A percentile compares a stretch with the other conserved stretches of the same genome.
phyloP scores from a whole-genome alignment of 2,797 vertebrate species.

The Myotis pilosus region DNA sequence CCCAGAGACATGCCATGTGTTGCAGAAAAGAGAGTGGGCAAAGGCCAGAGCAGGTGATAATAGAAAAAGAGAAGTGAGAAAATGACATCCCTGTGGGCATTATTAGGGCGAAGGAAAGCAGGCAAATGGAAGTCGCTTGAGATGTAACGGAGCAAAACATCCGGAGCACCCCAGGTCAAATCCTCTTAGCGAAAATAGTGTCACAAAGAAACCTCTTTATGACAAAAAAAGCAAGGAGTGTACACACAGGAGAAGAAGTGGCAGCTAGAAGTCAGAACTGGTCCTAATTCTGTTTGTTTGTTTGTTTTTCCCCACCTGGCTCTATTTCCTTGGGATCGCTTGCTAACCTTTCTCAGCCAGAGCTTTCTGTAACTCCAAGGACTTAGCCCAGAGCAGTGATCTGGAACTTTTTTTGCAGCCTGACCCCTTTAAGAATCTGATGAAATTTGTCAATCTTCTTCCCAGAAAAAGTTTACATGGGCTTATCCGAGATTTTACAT shows the following conservation, averaged over 20 bases:
- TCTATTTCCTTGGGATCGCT: neutral
- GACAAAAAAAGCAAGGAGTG: constrained; percentile 25
- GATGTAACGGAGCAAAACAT: constrained; percentile 63
- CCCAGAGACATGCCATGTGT: constrained; percentile 36
- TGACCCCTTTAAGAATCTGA: neutral
- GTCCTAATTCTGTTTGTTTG: neutral
- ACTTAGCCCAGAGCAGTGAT: neutral
- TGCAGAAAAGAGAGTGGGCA: constrained; percentile 65
- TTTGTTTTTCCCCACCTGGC: neutral
- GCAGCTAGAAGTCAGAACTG: neutral
- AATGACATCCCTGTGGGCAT: constrained; percentile 63
- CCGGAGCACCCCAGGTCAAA: constrained; percentile 47
- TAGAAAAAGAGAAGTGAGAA: constrained; percentile 72
- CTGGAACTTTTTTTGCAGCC: neutral
- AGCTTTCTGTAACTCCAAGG: neutral
- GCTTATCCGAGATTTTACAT: neutral
- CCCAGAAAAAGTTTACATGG: neutral
- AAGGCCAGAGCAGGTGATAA: constrained; percentile 61
- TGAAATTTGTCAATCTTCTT: neutral
- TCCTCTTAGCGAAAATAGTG: constrained; percentile 38
- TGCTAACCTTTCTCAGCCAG: neutral
- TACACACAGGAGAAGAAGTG: neutral
- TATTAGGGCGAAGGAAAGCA: constrained; percentile 69
- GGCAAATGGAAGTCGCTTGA: constrained; percentile 59
- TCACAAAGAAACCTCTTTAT: constrained; percentile 60